Conservation (phyloP, 2,113 vertebrate species). For the Nestor notabilis region DNA sequence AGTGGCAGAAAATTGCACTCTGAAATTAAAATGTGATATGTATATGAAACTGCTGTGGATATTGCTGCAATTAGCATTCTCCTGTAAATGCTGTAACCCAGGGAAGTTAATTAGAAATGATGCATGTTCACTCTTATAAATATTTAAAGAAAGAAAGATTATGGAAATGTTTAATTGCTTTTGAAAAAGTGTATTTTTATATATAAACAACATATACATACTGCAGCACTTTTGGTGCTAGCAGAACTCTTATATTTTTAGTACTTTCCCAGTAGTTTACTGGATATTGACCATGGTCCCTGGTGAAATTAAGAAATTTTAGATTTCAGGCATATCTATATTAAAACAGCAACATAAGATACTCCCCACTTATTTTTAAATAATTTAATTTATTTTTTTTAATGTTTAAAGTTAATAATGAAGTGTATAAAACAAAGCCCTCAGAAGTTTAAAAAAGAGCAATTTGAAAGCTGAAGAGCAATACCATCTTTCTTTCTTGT, state of each 20-base stretch:
- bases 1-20: not conserved
- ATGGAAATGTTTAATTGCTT: not conserved
- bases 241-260: not conserved
- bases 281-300: not conserved
- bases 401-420: not conserved
- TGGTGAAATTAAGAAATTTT: not conserved
- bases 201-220: not conserved
- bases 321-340: not conserved
- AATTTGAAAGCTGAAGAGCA: not conserved
- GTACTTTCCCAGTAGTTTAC: not conserved
- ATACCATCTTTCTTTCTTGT: not conserved
- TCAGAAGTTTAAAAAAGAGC: not conserved
- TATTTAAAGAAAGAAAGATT: conserved; percentile 51
- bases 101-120: conserved; percentile 42
- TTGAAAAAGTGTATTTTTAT: conserved; percentile 2
- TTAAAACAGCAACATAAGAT: not conserved
- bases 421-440: not conserved
- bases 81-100: not conserved
- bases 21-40: conserved; percentile 1
- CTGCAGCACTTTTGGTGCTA: not conserved
- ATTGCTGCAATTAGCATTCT: conserved; percentile 22
- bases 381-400: not conserved
- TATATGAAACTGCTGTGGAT: not conserved
- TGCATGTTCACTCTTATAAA: conserved; percentile 35
- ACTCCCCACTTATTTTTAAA: not conserved